Conservation (phyloP, 2,113 vertebrate species). For the Chunga burmeisteri region DNA sequence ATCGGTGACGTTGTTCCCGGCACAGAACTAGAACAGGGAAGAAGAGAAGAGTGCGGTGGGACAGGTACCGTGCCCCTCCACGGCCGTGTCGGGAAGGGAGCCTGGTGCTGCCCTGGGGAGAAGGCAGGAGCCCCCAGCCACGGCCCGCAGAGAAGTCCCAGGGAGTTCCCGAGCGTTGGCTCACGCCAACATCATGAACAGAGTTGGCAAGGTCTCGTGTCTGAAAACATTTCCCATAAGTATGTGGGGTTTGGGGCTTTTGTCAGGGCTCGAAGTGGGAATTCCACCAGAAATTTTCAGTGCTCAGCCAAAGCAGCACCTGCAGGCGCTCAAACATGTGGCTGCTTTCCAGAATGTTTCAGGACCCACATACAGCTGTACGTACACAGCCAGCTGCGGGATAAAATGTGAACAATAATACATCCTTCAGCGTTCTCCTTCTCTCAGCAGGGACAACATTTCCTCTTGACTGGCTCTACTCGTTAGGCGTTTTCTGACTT, state of each 20-base stretch:
- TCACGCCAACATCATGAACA: not conserved
- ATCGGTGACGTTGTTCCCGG: conserved; percentile 40
- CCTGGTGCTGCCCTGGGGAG: not conserved
- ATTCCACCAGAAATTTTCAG: not conserved
- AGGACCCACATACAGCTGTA: not conserved
- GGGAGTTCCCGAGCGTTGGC: not conserved
- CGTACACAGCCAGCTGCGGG: not conserved
- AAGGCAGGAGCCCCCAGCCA: not conserved
- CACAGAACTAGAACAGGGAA: conserved; percentile 49
- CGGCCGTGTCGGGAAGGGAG: fast-evolving
- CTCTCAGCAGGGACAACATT: not conserved
- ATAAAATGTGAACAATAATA: not conserved
- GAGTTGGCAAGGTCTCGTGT: not conserved
- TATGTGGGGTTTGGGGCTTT: not conserved
- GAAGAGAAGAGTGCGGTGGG: not conserved
- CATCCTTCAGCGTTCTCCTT: not conserved
- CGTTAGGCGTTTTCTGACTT: not conserved
- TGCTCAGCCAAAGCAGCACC: not conserved
- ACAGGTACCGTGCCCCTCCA: fast-evolving
- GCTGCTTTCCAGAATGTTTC: not conserved
- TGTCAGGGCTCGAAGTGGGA: not conserved
- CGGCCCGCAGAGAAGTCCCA: not conserved
- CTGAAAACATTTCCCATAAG: not conserved
- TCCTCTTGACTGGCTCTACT: not conserved
- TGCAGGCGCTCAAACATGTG: not conserved